phyloP scores from a whole-genome alignment of 2,888 invertebrate genomes.

The Agapetus fuscipes region DNA sequence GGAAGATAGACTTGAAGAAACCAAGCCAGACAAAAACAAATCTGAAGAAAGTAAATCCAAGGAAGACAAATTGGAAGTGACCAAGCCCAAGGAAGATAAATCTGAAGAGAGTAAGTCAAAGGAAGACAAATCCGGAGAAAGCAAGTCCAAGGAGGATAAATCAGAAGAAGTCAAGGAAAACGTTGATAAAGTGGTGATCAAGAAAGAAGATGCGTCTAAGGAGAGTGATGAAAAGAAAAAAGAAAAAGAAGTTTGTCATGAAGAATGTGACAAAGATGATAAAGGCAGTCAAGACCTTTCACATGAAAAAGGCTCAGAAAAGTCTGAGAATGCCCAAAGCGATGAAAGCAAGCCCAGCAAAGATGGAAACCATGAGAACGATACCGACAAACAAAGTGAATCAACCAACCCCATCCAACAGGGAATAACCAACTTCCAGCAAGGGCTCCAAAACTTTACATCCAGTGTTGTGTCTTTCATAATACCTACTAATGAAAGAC shows the following conservation, averaged over 20 bases:
- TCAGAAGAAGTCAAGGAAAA: background rate
- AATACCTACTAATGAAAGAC: background rate
- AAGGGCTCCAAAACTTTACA: slow-evolving; percentile 5
- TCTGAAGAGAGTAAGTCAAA: background rate
- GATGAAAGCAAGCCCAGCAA: background rate
- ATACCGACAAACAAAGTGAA: no score
- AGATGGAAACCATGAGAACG: no score
- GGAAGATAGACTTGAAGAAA: background rate
- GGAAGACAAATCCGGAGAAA: no score
- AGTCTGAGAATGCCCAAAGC: no score
- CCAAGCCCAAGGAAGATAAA: background rate
- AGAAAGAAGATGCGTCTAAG: background rate
- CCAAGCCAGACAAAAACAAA: background rate
- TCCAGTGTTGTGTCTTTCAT: slow-evolving; percentile 5
- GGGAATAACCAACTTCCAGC: slow-evolving; percentile 5
- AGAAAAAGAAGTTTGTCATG: background rate
- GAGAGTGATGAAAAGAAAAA: background rate
- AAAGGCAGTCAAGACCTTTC: no score
- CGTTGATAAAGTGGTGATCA: background rate
- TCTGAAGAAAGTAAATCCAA: background rate
- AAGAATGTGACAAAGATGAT: background rate
- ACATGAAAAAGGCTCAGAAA: background rate
- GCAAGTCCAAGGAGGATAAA: no score
- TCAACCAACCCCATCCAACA: slow-evolving; percentile 1
- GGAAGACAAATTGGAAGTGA: no score